Evolutionary conservation across 2,113 vertebrate genomes (phyloP), one percentile per base, ranked within the genome.

Genomic region (Lepus americanus): DNA sequence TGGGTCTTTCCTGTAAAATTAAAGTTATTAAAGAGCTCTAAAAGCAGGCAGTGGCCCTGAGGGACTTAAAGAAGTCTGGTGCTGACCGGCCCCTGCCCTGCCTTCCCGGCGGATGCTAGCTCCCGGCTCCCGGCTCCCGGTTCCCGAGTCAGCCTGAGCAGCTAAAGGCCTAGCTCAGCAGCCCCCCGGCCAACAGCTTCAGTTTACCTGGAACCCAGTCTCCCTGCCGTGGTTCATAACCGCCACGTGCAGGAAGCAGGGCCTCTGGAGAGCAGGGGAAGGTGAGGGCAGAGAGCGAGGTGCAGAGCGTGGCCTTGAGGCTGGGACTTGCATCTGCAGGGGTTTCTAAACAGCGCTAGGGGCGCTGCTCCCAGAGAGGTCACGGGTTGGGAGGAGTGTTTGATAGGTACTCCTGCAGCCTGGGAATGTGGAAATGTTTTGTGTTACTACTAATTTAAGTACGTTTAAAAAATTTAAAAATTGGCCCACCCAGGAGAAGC

Each of bases 11-110:
- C 64, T 55, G 0, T 53, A 31, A 53, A 83, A 94, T 85, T 61
- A 59, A 86, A 89, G 91, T 29, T 20, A 85, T 55, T 70, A 29
- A 64, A 84, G 72, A 90, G 25, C 27, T 81, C 77, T 95, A 51
- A 84, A 82, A 90, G 91, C 78, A 83, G 90, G 13, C 29, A 31
- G 29, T 17, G 17, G 59, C 74, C 44, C 29, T 61, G 55, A 55
- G 5, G 22, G 29, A 69, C 3, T 7, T 39, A 3, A n/a, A 33
- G 63, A 81, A 53, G 67, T 67, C 61, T n/a, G 31, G 1, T 33
- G 25, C 64, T 27, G 31, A 39, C 51, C 27, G 59, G 70, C 76
- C 49, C 14, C 3, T 29, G 66, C 31, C 25, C 72, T 78, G 49
- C 67, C 59, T 16, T 70, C 53, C 2, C 20, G 1, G 11, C 39